Evolutionary conservation across 2,888 invertebrate species (phyloP), one percentile per base, ranked within the genome.

Genomic region (Andrena camellia): DNA sequence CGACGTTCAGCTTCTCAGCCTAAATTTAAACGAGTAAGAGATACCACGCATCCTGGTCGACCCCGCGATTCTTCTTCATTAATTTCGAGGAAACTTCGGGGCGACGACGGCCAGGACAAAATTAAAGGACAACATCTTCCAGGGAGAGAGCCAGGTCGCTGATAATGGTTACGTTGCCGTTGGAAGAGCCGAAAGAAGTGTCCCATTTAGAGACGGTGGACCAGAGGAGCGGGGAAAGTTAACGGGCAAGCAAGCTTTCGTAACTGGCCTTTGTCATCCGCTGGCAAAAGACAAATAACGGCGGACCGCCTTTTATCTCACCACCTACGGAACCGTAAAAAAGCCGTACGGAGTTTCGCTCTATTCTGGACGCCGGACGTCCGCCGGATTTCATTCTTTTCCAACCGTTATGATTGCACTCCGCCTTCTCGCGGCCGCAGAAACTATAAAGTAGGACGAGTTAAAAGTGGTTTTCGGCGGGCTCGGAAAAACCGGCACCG

Each of bases 291-390:
- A 78, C 83, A 77, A 83, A 83, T 82, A 82, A 78, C 77, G 59
- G 68, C 23, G 69, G 67, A 31, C 50, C 63, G 82, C 69, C 82
- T 73, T 83, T 83, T 82, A 64, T 75, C 71, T 68, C 33, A 59
- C 71, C 77, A 83, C 82, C 82, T 81, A 81, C 72, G 76, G 60
- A 73, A 54, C 74, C 83, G 69, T 78, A 83, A 78, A 84, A 83
- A 83, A 78, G 71, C 78, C 75, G 74, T 75, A 74, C 54, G 26
- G 83, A 74, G 83, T 83, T 83, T 75, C 42, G 71, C 68, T 78
- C 75, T 54, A 64, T 75, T 78, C 78, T 72, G 73, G 72, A 71
- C 75, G 66, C 71, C 84, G 84, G 84, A 83, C 62, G 78, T 83
- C 75, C 84, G 72, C 71, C 75, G 74, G 83, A 83, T 83, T 74